These are phyloP conservation scores for Astropecten irregularis DNA, from an alignment of 53 echinoderm and acorn worm species.

Conservation along the genomic window DNA sequence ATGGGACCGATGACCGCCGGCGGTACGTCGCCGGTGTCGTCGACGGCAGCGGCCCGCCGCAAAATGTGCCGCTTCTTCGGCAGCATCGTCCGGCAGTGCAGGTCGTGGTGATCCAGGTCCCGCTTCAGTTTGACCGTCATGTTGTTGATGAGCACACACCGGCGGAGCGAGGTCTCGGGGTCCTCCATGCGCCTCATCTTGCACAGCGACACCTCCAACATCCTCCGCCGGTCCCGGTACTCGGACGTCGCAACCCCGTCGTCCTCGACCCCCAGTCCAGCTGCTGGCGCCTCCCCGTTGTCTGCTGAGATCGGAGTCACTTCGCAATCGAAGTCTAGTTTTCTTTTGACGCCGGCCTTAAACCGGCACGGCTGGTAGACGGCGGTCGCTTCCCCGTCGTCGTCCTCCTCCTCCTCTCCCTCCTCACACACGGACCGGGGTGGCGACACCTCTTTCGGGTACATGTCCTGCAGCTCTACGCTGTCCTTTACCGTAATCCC, in stretches of 20 bases:
- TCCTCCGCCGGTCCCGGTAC: slow-evolving; percentile 38
- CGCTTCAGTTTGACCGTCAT: slow-evolving; percentile 67
- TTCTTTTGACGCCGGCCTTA: slow-evolving; percentile 47
- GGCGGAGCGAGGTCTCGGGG: slow-evolving; percentile 65
- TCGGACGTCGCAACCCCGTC: not conserved
- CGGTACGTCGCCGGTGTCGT: not conserved
- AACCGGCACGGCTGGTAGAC: slow-evolving; percentile 33
- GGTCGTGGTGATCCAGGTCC: slow-evolving; percentile 55
- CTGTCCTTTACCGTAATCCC: slow-evolving; percentile 27
- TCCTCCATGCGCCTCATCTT: slow-evolving; percentile 77
- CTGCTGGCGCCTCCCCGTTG: slow-evolving; percentile 1
- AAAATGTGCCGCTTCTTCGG: slow-evolving; percentile 69
- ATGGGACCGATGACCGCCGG: not conserved
- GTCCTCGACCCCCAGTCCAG: not conserved
- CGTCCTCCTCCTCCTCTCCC: no score
- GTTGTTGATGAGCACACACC: slow-evolving; percentile 71
- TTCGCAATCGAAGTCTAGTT: slow-evolving; percentile 35
- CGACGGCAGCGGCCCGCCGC: slow-evolving; percentile 27
- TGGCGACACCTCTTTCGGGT: slow-evolving; percentile 23
- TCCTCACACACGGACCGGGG: not conserved
- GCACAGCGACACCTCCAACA: slow-evolving; percentile 64
- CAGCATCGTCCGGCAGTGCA: slow-evolving; percentile 55
- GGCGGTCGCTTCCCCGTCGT: no score
- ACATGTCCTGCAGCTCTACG: slow-evolving; percentile 17
- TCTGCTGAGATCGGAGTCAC: not conserved